phyloP scores from a whole-genome alignment of 2,113 vertebrate genomes.

The Cromileptes altivelis region DNA sequence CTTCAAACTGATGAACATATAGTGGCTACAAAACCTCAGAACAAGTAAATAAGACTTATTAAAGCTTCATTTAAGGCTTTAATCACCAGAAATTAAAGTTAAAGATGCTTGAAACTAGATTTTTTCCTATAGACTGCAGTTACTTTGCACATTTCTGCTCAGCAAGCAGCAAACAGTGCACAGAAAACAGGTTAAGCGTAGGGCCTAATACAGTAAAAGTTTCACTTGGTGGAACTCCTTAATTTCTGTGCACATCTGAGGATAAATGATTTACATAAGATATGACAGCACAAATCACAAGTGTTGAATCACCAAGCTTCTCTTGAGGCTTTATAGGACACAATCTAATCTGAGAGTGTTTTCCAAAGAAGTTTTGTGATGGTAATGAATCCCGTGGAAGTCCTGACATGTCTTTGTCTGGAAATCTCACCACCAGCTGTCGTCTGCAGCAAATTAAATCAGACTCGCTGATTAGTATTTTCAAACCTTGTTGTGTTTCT shows the following conservation, averaged over 20 bases:
- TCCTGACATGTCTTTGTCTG: not conserved
- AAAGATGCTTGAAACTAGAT: not conserved
- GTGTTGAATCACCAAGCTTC: not conserved
- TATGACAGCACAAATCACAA: not conserved
- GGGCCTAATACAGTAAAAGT: not conserved
- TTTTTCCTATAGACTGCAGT: too few species aligned
- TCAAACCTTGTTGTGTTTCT: constrained; percentile 15
- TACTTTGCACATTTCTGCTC: too few species aligned
- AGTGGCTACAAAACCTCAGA: not conserved
- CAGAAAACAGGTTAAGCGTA: not conserved
- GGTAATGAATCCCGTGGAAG: constrained; percentile 9
- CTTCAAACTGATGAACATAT: not conserved
- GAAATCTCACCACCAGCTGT: constrained; percentile 13
- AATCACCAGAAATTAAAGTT: not conserved
- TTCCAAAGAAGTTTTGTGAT: not conserved
- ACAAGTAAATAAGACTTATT: not conserved
- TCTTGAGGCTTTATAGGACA: not conserved
- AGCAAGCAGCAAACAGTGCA: too few species aligned
- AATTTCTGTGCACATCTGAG: too few species aligned
- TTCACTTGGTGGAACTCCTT: not conserved
- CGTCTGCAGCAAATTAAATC: constrained; percentile 29
- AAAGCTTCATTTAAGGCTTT: not conserved
- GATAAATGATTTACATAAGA: not conserved
- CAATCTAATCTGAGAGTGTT: not conserved
- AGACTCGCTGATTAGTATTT: constrained; percentile 21